A percentile compares a stretch with the other conserved stretches of the same genome.
These are phyloP conservation scores for Epizoanthus illoricatus DNA, from an alignment of 92 coral and sea anemone genomes.

Conservation along the genomic window DNA sequence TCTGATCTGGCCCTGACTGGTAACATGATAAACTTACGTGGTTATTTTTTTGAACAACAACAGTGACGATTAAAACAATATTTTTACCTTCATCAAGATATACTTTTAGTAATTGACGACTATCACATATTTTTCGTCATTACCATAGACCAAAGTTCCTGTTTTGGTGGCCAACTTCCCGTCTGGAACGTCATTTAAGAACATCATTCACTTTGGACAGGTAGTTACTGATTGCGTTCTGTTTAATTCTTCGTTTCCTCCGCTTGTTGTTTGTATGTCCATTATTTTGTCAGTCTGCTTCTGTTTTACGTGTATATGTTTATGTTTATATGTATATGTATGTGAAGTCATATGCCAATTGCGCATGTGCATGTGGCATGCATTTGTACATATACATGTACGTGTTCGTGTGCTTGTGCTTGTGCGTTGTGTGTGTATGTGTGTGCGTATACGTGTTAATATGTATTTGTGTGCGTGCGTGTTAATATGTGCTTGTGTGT, in stretches of 20 bases:
- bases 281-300: background rate
- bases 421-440: background rate
- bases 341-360: background rate
- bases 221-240: background rate
- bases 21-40: too few relatives aligned
- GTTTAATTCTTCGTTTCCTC: background rate
- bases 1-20: too few relatives aligned
- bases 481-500: too few relatives aligned
- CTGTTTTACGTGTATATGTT: background rate
- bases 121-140: too few relatives aligned
- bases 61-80: too few relatives aligned
- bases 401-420: background rate
- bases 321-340: too few relatives aligned
- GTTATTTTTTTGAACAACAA: too few relatives aligned
- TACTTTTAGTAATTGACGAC: too few relatives aligned
- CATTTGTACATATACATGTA: too few relatives aligned
- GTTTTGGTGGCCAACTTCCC: conserved; percentile 42
- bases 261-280: background rate
- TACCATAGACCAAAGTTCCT: conserved; percentile 43
- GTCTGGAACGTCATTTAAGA: conserved; percentile 53
- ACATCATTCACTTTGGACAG: conserved; percentile 57
- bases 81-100: too few relatives aligned
- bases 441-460: background rate
- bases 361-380: too few relatives aligned
- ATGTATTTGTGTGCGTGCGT: too few relatives aligned